phyloP scores from a whole-genome alignment of 2,888 invertebrate species.

The Julus scanicus region DNA sequence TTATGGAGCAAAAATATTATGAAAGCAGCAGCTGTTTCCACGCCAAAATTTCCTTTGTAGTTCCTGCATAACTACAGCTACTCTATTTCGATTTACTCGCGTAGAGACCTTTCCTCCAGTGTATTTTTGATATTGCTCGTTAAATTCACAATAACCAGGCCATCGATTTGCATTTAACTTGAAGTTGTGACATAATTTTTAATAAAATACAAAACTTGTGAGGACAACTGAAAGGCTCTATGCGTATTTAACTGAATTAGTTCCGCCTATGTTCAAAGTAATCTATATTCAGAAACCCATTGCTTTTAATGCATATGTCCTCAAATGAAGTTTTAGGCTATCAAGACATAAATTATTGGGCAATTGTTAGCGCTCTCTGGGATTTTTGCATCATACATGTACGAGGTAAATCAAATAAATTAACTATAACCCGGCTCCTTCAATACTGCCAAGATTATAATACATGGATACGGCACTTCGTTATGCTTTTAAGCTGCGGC shows the following conservation, averaged over 20 bases:
- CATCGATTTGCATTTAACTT: not conserved
- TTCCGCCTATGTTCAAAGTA: no score
- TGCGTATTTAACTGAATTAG: not conserved
- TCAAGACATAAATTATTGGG: no score
- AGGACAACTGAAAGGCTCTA: not conserved
- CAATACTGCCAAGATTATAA: not conserved
- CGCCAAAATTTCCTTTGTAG: not conserved
- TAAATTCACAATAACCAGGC: not conserved
- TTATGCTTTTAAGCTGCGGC: not conserved
- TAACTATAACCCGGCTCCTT: not conserved
- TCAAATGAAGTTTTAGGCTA: no score
- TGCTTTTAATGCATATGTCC: no score
- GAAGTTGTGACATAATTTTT: not conserved
- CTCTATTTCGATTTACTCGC: not conserved
- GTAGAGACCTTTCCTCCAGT: not conserved
- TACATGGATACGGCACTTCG: not conserved
- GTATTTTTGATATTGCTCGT: constrained; percentile 29
- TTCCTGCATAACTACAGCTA: not conserved
- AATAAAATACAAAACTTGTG: not conserved
- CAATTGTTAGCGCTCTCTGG: not conserved
- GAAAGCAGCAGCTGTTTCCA: not conserved
- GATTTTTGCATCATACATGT: not conserved
- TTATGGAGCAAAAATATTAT: not conserved
- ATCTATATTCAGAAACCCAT: no score
- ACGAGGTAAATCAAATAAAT: not conserved